Evolutionary conservation across 2,888 invertebrate species (phyloP).

Genomic region (Osmoderma eremita): DNA sequence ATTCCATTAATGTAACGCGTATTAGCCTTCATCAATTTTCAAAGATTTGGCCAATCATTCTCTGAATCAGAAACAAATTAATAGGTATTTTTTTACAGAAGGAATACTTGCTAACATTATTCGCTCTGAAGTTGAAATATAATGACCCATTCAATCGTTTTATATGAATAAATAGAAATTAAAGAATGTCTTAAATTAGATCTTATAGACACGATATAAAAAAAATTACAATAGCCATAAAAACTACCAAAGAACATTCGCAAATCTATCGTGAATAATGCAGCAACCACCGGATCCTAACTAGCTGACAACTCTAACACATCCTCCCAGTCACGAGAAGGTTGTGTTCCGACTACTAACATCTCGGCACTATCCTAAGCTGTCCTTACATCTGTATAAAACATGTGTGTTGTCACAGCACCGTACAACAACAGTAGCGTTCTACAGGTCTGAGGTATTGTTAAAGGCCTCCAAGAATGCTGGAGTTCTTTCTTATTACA

Average conservation of each 20-base stretch:
- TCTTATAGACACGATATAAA: not conserved
- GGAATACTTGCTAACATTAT: too few relatives aligned
- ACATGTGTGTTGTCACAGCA: constrained; percentile 39
- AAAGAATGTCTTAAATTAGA: too few relatives aligned
- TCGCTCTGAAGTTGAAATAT: too few relatives aligned
- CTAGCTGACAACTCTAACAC: constrained; percentile 47
- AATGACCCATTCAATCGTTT: too few relatives aligned
- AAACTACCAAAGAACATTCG: constrained; percentile 9
- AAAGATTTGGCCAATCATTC: too few relatives aligned
- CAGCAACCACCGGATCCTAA: constrained; percentile 35
- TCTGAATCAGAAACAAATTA: too few relatives aligned
- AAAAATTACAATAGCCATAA: not conserved
- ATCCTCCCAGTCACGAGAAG: constrained; percentile 48
- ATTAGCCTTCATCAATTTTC: too few relatives aligned
- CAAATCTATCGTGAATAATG: constrained; percentile 23
- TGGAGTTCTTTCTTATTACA: constrained; percentile 32
- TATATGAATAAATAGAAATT: too few relatives aligned
- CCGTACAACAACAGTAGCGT: constrained; percentile 36
- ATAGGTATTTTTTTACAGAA: too few relatives aligned
- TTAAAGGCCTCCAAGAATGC: constrained; percentile 34
- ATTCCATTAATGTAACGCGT: too few relatives aligned
- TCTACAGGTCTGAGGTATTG: constrained; percentile 38
- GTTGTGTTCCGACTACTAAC: constrained; percentile 38
- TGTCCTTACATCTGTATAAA: constrained; percentile 40
- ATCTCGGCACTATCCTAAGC: constrained; percentile 41